Percentiles rank a stretch among this genome's conserved stretches.
Conservation (phyloP, 1,140 invertebrate species). For the Tetramorium parvispinum region DNA sequence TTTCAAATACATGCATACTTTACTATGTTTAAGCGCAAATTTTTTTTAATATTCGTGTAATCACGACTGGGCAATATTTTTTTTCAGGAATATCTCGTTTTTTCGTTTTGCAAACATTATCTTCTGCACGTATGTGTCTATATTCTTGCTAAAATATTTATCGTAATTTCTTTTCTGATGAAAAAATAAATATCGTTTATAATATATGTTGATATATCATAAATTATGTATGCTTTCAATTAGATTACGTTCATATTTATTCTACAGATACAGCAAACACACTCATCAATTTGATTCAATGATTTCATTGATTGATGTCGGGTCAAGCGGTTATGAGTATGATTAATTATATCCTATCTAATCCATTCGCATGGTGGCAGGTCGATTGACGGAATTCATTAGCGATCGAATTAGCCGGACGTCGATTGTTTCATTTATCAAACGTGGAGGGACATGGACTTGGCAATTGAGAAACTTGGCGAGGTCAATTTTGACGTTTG, state of each 20-base stretch:
- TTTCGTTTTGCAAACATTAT: not conserved
- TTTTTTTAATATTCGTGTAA: not conserved
- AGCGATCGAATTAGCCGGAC: not conserved
- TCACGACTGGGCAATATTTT: not conserved
- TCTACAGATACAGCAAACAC: not conserved
- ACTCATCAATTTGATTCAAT: not conserved
- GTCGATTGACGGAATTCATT: not conserved
- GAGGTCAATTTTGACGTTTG: not conserved
- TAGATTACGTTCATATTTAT: not conserved
- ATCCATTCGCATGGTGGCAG: not conserved
- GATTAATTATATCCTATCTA: not conserved
- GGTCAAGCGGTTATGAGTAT: not conserved
- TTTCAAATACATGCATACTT: constrained; percentile 16
- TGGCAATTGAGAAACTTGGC: not conserved
- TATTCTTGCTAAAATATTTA: not conserved
- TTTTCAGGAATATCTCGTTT: not conserved
- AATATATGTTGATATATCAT: not conserved
- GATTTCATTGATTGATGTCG: not conserved
- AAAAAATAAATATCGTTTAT: not conserved
- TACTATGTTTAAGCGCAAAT: not conserved
- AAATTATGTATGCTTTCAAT: too few relatives aligned
- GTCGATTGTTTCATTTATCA: constrained; percentile 2
- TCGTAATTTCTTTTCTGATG: not conserved
- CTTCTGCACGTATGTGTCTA: not conserved
- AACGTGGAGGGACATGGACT: not conserved